Conservation (phyloP, 2,113 vertebrate genomes). For the human region GRCh38 chr2:130819501-130820000, state of each 20-base stretch:
- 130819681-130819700: neutral
- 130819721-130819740: neutral
- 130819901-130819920: neutral
- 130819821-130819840: neutral
- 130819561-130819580: neutral
- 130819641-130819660: neutral
- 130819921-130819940: neutral
- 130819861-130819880: neutral
- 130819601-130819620: neutral
- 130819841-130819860: neutral
- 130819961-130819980: neutral
- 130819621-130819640: neutral
- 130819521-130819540: neutral
- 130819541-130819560: neutral
- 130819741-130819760: no score
- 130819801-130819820: neutral
- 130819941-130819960: neutral
- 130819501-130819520: neutral
- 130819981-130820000: neutral
- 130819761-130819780: neutral
- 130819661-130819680: neutral
- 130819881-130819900: neutral
- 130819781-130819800: neutral
- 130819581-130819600: neutral
- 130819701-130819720: fast-evolving